Evolutionary conservation across 2,888 invertebrate genomes (phyloP).

Genomic region (Harmothoe impar): DNA sequence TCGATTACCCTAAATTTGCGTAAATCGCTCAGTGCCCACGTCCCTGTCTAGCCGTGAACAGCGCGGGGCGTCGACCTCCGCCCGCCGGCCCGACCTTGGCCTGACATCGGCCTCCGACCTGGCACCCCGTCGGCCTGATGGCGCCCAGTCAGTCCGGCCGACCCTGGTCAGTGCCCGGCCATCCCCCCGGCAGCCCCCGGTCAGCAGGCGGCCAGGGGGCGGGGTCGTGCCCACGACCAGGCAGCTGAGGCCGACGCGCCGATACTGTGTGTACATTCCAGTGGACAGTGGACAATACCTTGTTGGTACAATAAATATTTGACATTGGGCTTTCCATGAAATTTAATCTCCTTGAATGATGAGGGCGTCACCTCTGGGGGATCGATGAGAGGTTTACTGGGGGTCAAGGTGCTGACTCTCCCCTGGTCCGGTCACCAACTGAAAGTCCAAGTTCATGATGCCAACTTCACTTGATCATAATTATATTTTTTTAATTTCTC

Average conservation of each 20-base stretch:
- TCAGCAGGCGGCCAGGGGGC: slow-evolving; percentile 13
- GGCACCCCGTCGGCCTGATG: slow-evolving; percentile 19
- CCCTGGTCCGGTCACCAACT: not conserved
- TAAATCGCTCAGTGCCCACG: not conserved
- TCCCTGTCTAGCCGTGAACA: not conserved
- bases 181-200: not conserved
- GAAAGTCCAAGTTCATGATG: no score
- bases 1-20: not conserved
- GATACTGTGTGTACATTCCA: slow-evolving; percentile 21
- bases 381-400: not conserved
- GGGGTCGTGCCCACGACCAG: not conserved
- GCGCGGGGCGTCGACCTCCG: slow-evolving; percentile 34
- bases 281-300: not conserved
- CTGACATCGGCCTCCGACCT: slow-evolving; percentile 27
- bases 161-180: not conserved
- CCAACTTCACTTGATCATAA: no score
- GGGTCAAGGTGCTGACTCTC: not conserved
- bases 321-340: not conserved
- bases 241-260: not conserved
- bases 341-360: not conserved
- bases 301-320: not conserved
- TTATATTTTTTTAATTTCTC: no score
- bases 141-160: not conserved
- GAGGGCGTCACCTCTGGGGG: not conserved
- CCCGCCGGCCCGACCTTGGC: slow-evolving; percentile 22